These are phyloP conservation scores for Mantis religiosa DNA, from an alignment of 2,888 invertebrate genomes.

Conservation along the genomic window DNA sequence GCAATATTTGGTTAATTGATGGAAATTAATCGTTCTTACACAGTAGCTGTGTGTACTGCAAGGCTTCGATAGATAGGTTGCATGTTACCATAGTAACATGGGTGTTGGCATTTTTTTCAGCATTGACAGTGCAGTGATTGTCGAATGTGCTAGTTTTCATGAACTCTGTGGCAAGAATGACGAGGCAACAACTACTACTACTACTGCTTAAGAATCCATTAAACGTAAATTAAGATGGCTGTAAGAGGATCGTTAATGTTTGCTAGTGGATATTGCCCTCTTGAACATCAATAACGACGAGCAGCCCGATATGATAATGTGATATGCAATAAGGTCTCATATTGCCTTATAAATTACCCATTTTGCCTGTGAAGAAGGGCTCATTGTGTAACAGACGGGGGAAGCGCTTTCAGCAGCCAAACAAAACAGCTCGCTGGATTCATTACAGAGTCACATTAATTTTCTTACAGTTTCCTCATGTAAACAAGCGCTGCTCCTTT, in stretches of 20 bases:
- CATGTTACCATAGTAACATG: no score
- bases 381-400: background rate
- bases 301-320: background rate
- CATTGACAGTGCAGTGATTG: no score
- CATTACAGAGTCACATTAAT: background rate
- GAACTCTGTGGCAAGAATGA: no score
- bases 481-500: background rate
- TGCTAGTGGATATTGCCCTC: background rate
- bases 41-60: no score
- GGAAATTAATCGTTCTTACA: no score
- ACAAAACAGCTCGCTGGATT: background rate
- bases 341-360: conserved; percentile 2
- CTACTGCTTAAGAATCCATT: background rate
- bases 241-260: background rate
- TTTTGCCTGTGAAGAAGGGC: background rate
- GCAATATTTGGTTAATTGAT: no score
- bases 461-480: background rate
- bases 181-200: no score
- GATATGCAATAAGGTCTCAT: background rate
- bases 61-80: no score
- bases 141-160: no score
- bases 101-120: no score
- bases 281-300: background rate
- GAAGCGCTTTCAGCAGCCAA: background rate
- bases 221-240: background rate